Conservation (phyloP, 2,113 vertebrate genomes). For the Maccullochella peelii region DNA sequence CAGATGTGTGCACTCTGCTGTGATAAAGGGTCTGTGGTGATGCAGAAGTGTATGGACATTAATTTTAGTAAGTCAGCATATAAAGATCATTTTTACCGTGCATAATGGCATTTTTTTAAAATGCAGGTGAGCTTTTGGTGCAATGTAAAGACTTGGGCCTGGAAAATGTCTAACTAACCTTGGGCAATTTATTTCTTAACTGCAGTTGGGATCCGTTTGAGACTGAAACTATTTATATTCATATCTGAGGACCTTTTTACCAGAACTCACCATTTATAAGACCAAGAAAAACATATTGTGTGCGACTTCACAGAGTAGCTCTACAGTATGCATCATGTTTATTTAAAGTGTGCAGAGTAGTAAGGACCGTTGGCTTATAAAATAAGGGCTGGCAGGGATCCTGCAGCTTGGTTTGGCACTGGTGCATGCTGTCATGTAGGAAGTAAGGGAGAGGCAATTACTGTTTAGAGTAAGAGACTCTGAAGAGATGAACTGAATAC, state of each 20-base stretch:
- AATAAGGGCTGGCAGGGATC: constrained; percentile 2
- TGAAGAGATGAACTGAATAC: not conserved
- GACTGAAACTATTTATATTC: not conserved
- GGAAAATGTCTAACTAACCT: not conserved
- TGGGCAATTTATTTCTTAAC: not conserved
- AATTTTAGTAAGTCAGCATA: constrained; percentile 2
- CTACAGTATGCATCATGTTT: not conserved
- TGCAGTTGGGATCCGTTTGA: not conserved
- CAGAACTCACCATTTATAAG: not conserved
- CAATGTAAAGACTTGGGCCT: not conserved
- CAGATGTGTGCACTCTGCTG: constrained; percentile 9
- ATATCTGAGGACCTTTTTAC: not conserved
- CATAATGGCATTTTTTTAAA: not conserved
- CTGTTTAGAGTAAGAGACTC: not conserved
- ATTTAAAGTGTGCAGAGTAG: not conserved
- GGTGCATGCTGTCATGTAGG: not conserved
- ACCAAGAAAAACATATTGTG: not conserved
- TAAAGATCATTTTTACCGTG: constrained; percentile 1
- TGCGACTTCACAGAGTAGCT: not conserved
- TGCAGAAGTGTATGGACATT: not conserved
- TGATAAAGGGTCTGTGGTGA: constrained; percentile 9
- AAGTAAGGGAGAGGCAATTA: not conserved
- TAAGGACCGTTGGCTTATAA: not conserved
- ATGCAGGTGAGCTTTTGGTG: not conserved
- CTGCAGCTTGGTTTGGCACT: not conserved